Conservation (phyloP, 2,797 vertebrate genomes). For the Syngnathus rostellatus region DNA sequence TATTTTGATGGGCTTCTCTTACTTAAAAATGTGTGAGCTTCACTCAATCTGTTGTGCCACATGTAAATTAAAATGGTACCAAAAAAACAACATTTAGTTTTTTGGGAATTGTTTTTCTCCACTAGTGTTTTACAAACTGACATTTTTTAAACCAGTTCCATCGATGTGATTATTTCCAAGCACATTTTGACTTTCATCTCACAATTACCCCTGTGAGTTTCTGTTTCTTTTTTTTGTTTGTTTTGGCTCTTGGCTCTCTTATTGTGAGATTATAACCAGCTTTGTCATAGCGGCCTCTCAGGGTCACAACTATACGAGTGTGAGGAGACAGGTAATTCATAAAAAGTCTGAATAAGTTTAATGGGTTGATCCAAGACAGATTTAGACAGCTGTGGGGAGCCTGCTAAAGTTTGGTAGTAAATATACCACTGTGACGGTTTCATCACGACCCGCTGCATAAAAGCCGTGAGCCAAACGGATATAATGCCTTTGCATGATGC, state of each 20-base stretch:
- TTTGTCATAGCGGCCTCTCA: background rate
- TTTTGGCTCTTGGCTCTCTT: background rate
- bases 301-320: background rate
- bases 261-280: background rate
- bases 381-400: slow-evolving; percentile 2
- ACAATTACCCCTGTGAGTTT: background rate
- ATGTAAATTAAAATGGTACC: no score
- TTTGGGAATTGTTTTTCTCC: no score
- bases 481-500: slow-evolving; percentile 19
- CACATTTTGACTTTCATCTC: background rate
- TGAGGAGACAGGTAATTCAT: background rate
- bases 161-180: background rate
- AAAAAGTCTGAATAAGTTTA: background rate
- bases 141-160: no score
- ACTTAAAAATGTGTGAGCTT: no score
- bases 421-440: background rate
- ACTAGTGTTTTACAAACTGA: no score
- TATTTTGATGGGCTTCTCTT: background rate
- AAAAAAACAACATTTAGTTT: no score
- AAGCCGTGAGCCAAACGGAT: slow-evolving; percentile 10
- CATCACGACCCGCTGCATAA: slow-evolving; percentile 1
- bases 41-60: no score
- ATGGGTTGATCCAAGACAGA: background rate
- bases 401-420: slow-evolving; percentile 2
- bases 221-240: background rate